phyloP scores from a whole-genome alignment of 2,113 vertebrate species.

The Notarius lentiginosus region DNA sequence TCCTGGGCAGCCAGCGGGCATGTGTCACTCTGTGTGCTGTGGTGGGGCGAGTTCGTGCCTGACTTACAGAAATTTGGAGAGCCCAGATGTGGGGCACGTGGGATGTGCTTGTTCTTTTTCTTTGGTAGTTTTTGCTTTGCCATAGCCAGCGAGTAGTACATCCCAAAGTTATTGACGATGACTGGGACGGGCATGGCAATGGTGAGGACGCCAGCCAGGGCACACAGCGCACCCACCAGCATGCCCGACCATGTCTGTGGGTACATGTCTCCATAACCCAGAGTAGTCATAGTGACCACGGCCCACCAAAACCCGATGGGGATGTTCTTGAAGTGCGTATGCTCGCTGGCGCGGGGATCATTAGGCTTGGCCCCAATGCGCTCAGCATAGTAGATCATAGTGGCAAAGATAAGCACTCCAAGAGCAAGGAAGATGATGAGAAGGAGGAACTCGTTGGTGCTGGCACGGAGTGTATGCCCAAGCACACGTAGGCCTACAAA shows the following conservation, averaged over 20 bases:
- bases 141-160: conserved; percentile 95
- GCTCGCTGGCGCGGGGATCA: conserved; percentile 85
- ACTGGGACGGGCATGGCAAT: conserved; percentile 92
- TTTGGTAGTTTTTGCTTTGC: conserved; percentile 96
- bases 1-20: conserved; percentile 82
- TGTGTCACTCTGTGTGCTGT: conserved; percentile 90
- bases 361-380: conserved; percentile 88
- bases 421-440: conserved; percentile 92
- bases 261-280: conserved; percentile 93
- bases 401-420: conserved; percentile 90
- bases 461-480: conserved; percentile 88
- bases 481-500: conserved; percentile 86
- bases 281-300: conserved; percentile 91
- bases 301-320: conserved; percentile 94
- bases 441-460: conserved; percentile 89
- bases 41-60: conserved; percentile 88
- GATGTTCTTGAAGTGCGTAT: conserved; percentile 92
- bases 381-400: conserved; percentile 93
- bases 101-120: conserved; percentile 96
- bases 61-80: conserved; percentile 94
- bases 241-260: conserved; percentile 92
- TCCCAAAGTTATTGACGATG: conserved; percentile 94
- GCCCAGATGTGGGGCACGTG: conserved; percentile 86
- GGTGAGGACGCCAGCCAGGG: conserved; percentile 86
- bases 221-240: conserved; percentile 88